A percentile compares a stretch with the other conserved stretches of the same genome.
These are phyloP conservation scores for Anoplopoma fimbria DNA, from an alignment of 2,113 vertebrate genomes.

Conservation along the genomic window DNA sequence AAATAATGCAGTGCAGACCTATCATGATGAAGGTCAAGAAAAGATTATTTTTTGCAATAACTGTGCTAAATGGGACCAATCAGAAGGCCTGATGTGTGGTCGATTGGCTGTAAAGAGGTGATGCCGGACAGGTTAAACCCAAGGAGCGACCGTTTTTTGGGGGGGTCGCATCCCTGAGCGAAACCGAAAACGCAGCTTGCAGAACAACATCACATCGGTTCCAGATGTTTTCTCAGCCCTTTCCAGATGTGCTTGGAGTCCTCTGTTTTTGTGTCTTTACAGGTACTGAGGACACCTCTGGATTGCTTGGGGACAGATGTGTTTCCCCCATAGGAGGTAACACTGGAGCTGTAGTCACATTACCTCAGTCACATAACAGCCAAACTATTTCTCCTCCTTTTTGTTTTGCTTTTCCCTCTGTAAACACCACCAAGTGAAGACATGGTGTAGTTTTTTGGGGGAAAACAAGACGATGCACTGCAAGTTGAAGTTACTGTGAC, in stretches of 20 bases:
- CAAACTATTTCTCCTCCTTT: no score
- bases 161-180: background rate
- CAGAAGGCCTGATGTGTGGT: background rate
- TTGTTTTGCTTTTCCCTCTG: background rate
- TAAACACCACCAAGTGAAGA: conserved; percentile 19
- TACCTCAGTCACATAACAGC: background rate
- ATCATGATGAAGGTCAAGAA: no score
- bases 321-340: conserved; percentile 17
- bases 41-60: background rate
- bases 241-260: background rate
- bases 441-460: conserved; percentile 1
- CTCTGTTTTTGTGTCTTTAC: background rate
- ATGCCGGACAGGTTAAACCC: conserved; percentile 28
- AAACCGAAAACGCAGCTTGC: background rate
- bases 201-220: no score
- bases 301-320: background rate
- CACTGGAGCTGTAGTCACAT: background rate
- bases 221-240: background rate
- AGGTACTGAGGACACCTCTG: background rate
- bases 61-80: background rate
- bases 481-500: conserved; percentile 46
- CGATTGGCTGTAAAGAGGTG: background rate
- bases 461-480: background rate
- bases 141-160: no score
- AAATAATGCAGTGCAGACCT: background rate